Base-by-base conservation (phyloP, 2,113 vertebrate species). In the Pardalotus punctatus region DNA sequence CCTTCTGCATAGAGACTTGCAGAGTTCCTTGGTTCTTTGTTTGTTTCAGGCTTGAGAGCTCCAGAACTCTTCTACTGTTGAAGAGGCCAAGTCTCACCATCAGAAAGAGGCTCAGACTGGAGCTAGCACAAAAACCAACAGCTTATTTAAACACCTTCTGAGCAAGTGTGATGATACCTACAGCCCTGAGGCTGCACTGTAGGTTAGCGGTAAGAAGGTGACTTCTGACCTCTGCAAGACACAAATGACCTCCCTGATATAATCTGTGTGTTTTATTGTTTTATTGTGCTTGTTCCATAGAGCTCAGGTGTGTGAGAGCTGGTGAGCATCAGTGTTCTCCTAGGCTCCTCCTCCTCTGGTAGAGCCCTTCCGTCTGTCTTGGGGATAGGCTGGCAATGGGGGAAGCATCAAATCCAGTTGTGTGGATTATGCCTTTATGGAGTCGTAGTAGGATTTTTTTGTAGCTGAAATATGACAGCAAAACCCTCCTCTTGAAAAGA, bases 1-100 rank as follows among this genome's bases (percentile, higher is more conserved):
- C 21, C 4, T 38, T 20, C 42, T 43, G 7, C 0, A 0, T 29
- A 21, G 24, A 5, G 3, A 1, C 43, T 71, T 62, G 21, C 3
- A 20, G 22, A 38, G 9, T 67, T 35, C 12, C 4, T 51, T 85
- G 13, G 6, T 71, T 47, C 6, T 33, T 61, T 70, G n/a, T 6
- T 9, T 62, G 0, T 35, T 96, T 85, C 13, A 51, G 42, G 8
- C 17, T 21, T 88, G 29, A 18, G 9, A 65, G 27, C 9, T 48
- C 33, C 18, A 71, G 40, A 86, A 29, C 2, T 50, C 12, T 66
- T 48, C 31, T 36, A 3, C 6, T 56, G 33, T 18, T 47, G 20
- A 38, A 76, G 14, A 73, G 6, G 16, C 15, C 3, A 20, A 51
- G 17, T 57, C 4, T 4, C 2, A 3, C 48, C 9, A 23, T 48